Evolutionary conservation across 2,888 invertebrate genomes (phyloP).

Genomic region (Cyaniris semiargus): DNA sequence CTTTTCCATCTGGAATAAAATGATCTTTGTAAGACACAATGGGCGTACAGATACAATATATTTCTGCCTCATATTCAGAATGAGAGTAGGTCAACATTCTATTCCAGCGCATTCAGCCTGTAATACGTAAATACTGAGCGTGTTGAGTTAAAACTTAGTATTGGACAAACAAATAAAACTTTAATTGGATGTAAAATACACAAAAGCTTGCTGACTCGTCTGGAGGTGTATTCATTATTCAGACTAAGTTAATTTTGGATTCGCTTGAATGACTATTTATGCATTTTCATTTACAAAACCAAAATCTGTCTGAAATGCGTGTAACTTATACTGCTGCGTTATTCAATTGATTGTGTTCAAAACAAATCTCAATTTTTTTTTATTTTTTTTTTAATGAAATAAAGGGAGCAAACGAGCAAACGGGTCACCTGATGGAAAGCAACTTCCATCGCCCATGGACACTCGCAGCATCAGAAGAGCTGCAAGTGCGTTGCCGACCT

Average conservation of each 20-base stretch:
- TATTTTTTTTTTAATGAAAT: too few relatives aligned
- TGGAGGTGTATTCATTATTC: not conserved
- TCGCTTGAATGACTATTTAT: not conserved
- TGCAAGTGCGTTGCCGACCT: too few relatives aligned
- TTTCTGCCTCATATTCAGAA: constrained; percentile 40
- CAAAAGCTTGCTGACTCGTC: not conserved
- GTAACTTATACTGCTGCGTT: not conserved
- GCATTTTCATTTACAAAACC: not conserved
- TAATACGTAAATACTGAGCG: constrained; percentile 29
- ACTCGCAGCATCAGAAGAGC: too few relatives aligned
- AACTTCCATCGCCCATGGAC: too few relatives aligned
- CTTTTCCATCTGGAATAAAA: constrained; percentile 42
- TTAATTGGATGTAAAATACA: constrained; percentile 1
- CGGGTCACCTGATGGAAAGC: too few relatives aligned
- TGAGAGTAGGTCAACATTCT: constrained; percentile 43
- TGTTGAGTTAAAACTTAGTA: constrained; percentile 28
- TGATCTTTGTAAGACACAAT: constrained; percentile 43
- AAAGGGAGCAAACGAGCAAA: too few relatives aligned
- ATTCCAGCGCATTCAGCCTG: constrained; percentile 32
- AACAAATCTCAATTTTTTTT: not conserved
- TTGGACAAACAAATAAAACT: not conserved
- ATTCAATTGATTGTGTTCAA: not conserved
- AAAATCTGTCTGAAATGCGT: not conserved
- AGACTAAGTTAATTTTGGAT: not conserved
- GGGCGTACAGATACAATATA: constrained; percentile 44